Evolutionary conservation across 2,888 invertebrate species (phyloP), one percentile per base, ranked within the genome.

Genomic region (Hirtodrosophila duncani): DNA sequence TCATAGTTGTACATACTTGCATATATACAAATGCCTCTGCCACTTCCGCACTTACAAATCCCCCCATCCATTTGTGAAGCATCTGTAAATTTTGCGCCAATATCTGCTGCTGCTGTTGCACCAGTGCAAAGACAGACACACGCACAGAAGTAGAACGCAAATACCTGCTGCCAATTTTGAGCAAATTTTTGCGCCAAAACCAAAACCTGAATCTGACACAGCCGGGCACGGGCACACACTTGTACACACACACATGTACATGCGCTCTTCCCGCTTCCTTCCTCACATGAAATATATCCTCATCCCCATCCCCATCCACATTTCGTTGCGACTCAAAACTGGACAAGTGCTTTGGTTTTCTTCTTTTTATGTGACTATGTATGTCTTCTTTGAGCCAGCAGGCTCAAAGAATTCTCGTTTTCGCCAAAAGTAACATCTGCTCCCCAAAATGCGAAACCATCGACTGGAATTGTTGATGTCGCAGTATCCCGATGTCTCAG

Each of bases 21-120:
- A 29, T 37, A 11, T 11, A 20, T n/a, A 27, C 33, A 33, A n/a
- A 18, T 18, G 17, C 29, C 42, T 17, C 16, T 33, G 21, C 7
- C 20, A 18, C 20, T 6, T n/a, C 13, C 10, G 10, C 20, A 10
- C 8, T 3, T n/a, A n/a, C n/a, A n/a, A n/a, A n/a, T n/a, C n/a
- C n/a, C n/a, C n/a, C n/a, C n/a, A n/a, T n/a, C n/a, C n/a, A n/a
- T 52, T 55, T 50, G 26, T 67, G 56, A 56, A 67, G 58, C 70
- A 74, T 78, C 74, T 78, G 74, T 65, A 59, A 62, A 67, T 70
- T 70, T 74, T 70, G 78, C 78, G 70, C 70, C 74, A 74, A 77
- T 74, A 75, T 68, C 51, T 63, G 68, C 57, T 61, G 65, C 75
- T 57, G 62, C 63, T 34, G 60, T 57, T 39, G 49, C 38, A 60